Percentiles rank a stretch among this genome's conserved stretches.
These are phyloP conservation scores for Temnothorax curvispinosus DNA, from an alignment of 1,140 invertebrate species.

Conservation along the genomic window DNA sequence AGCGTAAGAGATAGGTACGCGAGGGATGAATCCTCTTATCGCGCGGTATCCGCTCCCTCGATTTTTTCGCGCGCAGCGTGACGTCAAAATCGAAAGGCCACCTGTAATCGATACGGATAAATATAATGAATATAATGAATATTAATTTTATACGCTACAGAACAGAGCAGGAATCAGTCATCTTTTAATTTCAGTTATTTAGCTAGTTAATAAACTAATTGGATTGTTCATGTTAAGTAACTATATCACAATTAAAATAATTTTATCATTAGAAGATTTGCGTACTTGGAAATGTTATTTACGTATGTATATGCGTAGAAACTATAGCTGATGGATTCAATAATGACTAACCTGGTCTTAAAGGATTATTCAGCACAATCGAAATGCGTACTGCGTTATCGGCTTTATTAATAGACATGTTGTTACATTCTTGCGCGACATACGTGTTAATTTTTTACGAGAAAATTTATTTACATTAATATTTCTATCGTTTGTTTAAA, in stretches of 20 bases:
- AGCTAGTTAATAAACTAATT: not conserved
- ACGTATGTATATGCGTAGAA: not conserved
- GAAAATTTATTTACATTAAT: not conserved
- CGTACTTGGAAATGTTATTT: not conserved
- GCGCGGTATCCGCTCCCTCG: not conserved
- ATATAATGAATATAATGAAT: not conserved
- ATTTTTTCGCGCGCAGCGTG: not conserved
- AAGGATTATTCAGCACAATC: conserved; percentile 1
- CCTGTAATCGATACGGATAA: not conserved
- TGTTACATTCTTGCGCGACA: not conserved
- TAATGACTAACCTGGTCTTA: not conserved
- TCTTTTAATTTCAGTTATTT: not conserved
- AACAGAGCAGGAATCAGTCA: not conserved
- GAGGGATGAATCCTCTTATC: not conserved
- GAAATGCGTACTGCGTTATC: not conserved
- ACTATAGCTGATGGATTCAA: not conserved
- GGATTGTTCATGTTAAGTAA: not conserved
- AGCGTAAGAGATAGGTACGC: not conserved
- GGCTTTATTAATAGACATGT: not conserved
- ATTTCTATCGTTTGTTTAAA: not conserved
- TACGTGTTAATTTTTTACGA: not conserved
- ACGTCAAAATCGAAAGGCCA: not conserved
- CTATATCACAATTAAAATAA: not conserved
- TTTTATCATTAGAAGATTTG: not conserved
- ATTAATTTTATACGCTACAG: not conserved